Percentiles rank a stretch among this genome's conserved stretches.
phyloP scores from a whole-genome alignment of 1,140 invertebrate species.

The Dinothrombium tinctorium region DNA sequence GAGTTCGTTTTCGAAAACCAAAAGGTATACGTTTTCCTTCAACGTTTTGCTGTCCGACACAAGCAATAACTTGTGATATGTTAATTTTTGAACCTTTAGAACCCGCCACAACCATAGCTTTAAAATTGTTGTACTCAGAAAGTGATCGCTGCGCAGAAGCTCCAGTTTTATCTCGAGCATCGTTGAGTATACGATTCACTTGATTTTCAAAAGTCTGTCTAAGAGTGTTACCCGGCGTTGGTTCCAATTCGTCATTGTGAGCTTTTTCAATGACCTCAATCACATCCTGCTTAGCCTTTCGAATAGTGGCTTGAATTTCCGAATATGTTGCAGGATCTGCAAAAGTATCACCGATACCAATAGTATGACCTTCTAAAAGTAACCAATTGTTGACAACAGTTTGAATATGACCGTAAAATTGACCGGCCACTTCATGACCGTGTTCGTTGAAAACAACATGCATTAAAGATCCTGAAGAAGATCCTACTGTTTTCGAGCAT shows the following conservation, averaged over 20 bases:
- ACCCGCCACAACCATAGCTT: slow-evolving; percentile 98
- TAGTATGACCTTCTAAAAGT: slow-evolving; percentile 50
- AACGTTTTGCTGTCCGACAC: slow-evolving; percentile 99
- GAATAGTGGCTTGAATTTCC: slow-evolving; percentile 96
- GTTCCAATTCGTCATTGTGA: slow-evolving; percentile 97
- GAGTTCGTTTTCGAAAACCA: slow-evolving; percentile 88
- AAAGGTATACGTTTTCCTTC: slow-evolving; percentile 99
- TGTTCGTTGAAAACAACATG: slow-evolving; percentile 95
- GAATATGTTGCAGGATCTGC: slow-evolving; percentile 79
- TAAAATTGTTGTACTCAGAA: slow-evolving; percentile 97
- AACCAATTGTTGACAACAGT: slow-evolving; percentile 98
- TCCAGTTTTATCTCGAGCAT: slow-evolving; percentile 99
- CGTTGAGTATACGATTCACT: slow-evolving; percentile 96
- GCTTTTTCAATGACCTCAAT: slow-evolving; percentile 99
- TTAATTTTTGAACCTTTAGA: slow-evolving; percentile 99
- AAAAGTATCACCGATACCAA: slow-evolving; percentile 90
- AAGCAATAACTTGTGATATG: slow-evolving; percentile 99
- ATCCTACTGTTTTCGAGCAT: slow-evolving; percentile 93
- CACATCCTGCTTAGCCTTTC: slow-evolving; percentile 96
- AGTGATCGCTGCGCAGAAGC: slow-evolving; percentile 95
- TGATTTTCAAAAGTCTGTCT: slow-evolving; percentile 62
- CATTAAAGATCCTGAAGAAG: slow-evolving; percentile 80
- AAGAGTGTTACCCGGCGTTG: slow-evolving; percentile 92
- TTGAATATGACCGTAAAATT: slow-evolving; percentile 97
- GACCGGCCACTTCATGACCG: slow-evolving; percentile 85